phyloP scores from a whole-genome alignment of 2,113 vertebrate species.

The Carollia perspicillata region DNA sequence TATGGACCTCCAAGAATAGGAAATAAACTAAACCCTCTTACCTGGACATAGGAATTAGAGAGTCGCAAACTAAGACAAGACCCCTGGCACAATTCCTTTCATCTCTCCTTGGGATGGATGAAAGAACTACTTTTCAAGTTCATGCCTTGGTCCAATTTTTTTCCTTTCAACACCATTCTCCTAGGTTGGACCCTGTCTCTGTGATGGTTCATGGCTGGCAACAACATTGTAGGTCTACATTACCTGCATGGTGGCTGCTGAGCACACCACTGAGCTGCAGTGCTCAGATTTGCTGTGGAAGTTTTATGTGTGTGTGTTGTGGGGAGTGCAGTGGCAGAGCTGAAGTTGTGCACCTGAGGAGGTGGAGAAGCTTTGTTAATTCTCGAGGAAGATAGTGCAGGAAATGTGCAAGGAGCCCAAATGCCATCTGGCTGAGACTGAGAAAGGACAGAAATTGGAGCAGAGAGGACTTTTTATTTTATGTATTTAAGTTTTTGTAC shows the following conservation, averaged over 20 bases:
- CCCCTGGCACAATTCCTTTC: not conserved
- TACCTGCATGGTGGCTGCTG: not conserved
- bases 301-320: not conserved
- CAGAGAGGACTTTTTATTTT: constrained; percentile 25
- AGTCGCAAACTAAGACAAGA: not conserved
- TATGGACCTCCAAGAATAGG: not conserved
- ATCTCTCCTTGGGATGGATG: not conserved
- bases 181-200: not conserved
- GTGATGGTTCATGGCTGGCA: not conserved
- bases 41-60: not conserved
- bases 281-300: not conserved
- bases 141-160: not conserved
- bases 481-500: constrained; percentile 26
- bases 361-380: not conserved
- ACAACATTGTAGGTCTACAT: not conserved
- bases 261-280: not conserved
- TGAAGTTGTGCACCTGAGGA: not conserved
- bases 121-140: not conserved
- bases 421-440: not conserved
- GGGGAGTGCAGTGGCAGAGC: not conserved
- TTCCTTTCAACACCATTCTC: not conserved
- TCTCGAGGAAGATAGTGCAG: not conserved
- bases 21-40: not conserved
- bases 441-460: constrained; percentile 25
- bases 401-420: not conserved